Evolutionary conservation across 2,888 invertebrate species (phyloP), one percentile per base, ranked within the genome.

Genomic region (Brachyopa scutellaris): DNA sequence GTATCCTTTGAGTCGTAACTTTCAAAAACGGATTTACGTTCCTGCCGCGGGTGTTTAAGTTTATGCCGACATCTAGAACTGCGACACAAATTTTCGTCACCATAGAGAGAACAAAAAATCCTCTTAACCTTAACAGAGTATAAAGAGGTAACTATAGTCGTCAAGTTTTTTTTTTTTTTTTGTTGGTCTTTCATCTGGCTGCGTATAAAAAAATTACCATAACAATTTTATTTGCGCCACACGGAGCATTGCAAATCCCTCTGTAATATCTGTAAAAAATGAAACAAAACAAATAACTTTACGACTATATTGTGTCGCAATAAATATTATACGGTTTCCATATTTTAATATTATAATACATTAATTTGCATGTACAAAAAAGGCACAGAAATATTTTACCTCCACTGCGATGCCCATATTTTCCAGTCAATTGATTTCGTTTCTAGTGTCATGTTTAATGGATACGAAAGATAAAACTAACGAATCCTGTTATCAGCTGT

Each of bases 181-280:
- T n/a, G 33, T 33, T 2, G 26, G 26, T 19, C 55, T 21, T 9
- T 55, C 26, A 36, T 15, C 15, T 31, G n/a, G 11, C 17, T 19
- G n/a, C 31, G 36, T 23, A 45, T 38, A 70, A 49, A 70, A 70
- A 69, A 70, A 70, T 59, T 70, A 61, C 40, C 70, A 70, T 70
- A 70, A 61, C 29, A 40, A 21, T 51, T 49, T 40, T 59, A 59
- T 57, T 47, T 17, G 21, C 19, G 40, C 40, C 49, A 21, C 26
- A 66, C 15, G 23, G 1, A 29, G 26, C 26, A 26, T n/a, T 26
- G 26, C 26, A 6, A 6, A 26, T 26, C 4, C 26, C 26, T 26
- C 26, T 11, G 29, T 19, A 17, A 15, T 36, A 33, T 23, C 42
- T 42, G 59, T 42, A 31, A 26, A 26, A 26, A 26, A 26, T 6